Conservation (phyloP, 2,113 vertebrate genomes). For the Lepus europaeus region DNA sequence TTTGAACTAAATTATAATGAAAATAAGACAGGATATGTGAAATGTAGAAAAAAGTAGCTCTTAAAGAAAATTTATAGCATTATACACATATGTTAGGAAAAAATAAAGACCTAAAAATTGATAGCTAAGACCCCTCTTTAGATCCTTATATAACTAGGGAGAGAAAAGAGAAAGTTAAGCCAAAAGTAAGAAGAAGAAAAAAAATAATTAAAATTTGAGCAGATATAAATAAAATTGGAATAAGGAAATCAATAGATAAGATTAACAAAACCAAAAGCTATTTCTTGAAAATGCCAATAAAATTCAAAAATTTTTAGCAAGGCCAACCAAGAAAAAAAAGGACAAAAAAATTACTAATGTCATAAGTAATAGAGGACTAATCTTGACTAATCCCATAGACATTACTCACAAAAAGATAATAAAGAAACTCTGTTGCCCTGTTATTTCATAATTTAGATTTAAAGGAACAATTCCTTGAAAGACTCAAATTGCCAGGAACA, state of each 20-base stretch:
- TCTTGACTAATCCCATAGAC: neutral
- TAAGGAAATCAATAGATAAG: neutral
- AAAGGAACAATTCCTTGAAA: no score
- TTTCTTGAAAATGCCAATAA: neutral
- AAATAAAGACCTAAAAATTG: neutral
- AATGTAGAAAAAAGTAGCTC: neutral
- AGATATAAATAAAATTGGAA: neutral
- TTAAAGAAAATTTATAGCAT: neutral
- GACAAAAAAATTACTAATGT: neutral
- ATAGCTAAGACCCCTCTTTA: neutral
- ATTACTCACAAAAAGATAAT: no score
- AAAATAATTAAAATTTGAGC: neutral
- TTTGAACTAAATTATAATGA: neutral
- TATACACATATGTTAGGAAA: neutral
- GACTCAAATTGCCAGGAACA: no score
- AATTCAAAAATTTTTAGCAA: no score
- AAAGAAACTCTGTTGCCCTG: no score
- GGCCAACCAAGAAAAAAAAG: neutral
- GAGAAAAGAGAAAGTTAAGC: neutral
- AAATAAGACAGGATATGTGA: neutral
- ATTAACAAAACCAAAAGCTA: neutral
- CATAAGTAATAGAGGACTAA: no score
- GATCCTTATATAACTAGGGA: neutral
- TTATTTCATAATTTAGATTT: no score
- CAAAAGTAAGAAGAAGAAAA: neutral